phyloP scores from a whole-genome alignment of 2,797 vertebrate genomes.

The Oceanodroma leucorhoa region DNA sequence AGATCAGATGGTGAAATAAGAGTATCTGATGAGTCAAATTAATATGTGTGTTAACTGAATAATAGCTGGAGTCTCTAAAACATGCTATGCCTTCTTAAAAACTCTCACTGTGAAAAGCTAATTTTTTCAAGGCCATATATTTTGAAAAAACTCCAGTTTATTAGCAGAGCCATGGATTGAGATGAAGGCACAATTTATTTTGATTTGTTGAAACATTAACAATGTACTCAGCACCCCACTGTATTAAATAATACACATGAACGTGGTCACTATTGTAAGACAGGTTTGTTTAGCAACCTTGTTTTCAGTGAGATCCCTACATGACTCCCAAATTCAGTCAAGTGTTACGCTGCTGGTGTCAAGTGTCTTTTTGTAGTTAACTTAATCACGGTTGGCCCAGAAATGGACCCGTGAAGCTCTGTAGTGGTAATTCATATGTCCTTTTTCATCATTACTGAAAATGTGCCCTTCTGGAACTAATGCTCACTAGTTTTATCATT shows the following conservation, averaged over 20 bases:
- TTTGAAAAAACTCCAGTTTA: not conserved
- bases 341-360: not conserved
- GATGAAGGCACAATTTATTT: not conserved
- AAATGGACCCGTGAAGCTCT: not conserved
- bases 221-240: not conserved
- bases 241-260: not conserved
- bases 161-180: not conserved
- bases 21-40: conserved; percentile 2
- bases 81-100: not conserved
- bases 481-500: not conserved
- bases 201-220: not conserved
- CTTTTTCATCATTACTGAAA: conserved; percentile 1
- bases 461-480: conserved; percentile 25
- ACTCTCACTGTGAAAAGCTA: not conserved
- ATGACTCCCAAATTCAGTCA: not conserved
- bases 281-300: not conserved
- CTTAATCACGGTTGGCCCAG: conserved; percentile 23
- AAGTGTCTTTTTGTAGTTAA: conserved; percentile 25
- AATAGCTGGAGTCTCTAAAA: not conserved
- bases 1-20: conserved; percentile 4
- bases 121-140: not conserved
- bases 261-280: not conserved
- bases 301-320: not conserved
- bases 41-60: conserved; percentile 30
- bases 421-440: not conserved